Evolutionary conservation across 2,888 invertebrate genomes (phyloP), one percentile per base, ranked within the genome.

Genomic region (Globia sparganii): DNA sequence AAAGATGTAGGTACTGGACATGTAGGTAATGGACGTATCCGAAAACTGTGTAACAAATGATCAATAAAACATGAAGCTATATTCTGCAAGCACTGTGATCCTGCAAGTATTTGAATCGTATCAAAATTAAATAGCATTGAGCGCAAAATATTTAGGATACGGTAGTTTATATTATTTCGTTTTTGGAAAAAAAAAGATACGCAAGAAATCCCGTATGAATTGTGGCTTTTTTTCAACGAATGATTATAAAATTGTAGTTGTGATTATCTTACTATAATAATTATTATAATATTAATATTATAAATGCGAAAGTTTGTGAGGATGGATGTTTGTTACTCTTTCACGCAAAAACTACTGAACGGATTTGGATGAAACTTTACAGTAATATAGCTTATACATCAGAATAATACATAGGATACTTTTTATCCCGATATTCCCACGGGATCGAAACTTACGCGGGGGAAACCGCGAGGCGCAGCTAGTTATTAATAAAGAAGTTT

Each of bases 141-240:
- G n/a, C 5, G 18, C 21, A 28, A 18, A 58, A 28, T 4, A 18
- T 15, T 15, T 58, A 18, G 0, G 56, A 56, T n/a, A 5, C n/a
- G 56, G 13, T n/a, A n/a, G 13, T n/a, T 28, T 56, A 4, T 56
- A 2, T n/a, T 28, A 5, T 28, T 56, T n/a, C 4, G 25, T 21
- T 49, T 53, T 49, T 53, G 6, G 2, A 49, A 8, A 43, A 53
- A n/a, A 25, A 53, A 53, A 11, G n/a, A n/a, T 56, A 56, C n/a
- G n/a, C n/a, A 28, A 28, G 5, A n/a, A n/a, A 56, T n/a, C 5
- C n/a, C n/a, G 4, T 18, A 21, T 9, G 77, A 71, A 77, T 61
- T 77, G 77, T 77, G 77, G 77, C 77, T 61, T 77, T 77, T 56
- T 59, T 31, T 28, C 13, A 28, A 53, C 53, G 25, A 21, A 25